Evolutionary conservation across 2,797 vertebrate species (phyloP), one percentile per base, ranked within the genome.

Genomic region (Etheostoma nigrum): DNA sequence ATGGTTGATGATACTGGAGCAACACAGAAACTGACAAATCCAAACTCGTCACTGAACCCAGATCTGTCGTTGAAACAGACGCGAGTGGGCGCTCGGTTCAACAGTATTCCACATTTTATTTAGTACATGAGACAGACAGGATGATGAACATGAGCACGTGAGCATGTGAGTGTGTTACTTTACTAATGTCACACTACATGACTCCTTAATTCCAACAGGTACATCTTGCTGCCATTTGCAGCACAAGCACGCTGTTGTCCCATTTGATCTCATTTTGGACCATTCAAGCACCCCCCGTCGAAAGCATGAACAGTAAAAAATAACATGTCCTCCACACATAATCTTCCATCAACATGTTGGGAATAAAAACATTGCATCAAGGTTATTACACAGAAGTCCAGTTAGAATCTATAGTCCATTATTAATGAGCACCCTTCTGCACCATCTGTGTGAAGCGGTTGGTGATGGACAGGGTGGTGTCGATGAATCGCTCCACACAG

Each of bases 401-500:
- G 4, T 9, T 55, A 66, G 42, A 23, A 18, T 44, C 19, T 3
- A 1, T 0, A 45, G 72, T 84, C 75, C 76, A 5, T 64, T 0
- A 6, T 82, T 92, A 97, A 49, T 97, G 96, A 6, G 92, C 75
- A 36, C 96, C 96, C 85, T 97, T 98, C 92, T 98, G 97, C 67
- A 98, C 95, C 89, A 98, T 96, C 89, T 98, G 96, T 0, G 97
- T 94, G 91, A 98, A 97, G 72, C 97, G 96, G 86, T 96, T 96
- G 69, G 97, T 97, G 88, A 97, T 95, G 67, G 91, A 68, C 70
- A 98, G 92, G 11, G 97, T 97, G 55, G 96, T 97, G 89, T 97
- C 97, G 18, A 97, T 96, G 91, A 98, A 97, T 15, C 97, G 94
- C 83, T 98, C 96, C 74, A 97, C 97, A 0, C 97, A 98, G 91